phyloP scores from a whole-genome alignment of 2,797 vertebrate species.

The Bucorvus abyssinicus region DNA sequence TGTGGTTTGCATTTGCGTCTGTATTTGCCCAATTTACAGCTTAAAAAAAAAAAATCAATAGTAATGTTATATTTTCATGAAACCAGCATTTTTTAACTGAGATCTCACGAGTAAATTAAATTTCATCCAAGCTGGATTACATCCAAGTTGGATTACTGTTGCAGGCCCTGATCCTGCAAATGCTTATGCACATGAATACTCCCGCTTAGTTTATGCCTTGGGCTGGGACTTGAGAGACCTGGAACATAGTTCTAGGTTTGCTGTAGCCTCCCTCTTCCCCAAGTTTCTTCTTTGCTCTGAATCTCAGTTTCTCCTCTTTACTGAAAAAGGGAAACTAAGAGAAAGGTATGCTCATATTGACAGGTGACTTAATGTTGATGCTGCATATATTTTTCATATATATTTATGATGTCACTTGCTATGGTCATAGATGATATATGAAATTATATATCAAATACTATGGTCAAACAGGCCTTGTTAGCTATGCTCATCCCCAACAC shows the following conservation, averaged over 20 bases:
- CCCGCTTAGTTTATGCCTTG: not conserved
- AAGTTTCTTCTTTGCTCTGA: not conserved
- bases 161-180: not conserved
- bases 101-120: conserved; percentile 67
- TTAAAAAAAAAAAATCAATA: conserved; percentile 62
- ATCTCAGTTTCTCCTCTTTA: not conserved
- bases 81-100: conserved; percentile 61
- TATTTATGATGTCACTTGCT: not conserved
- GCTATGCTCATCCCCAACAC: not conserved
- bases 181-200: not conserved
- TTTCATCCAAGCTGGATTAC: conserved; percentile 50
- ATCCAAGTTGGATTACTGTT: conserved; percentile 44
- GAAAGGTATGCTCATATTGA: not conserved
- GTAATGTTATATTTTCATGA: conserved; percentile 68
- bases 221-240: conserved; percentile 6
- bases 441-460: not conserved
- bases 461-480: not conserved
- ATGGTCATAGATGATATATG: not conserved
- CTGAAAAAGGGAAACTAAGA: not conserved
- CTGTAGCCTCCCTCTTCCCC: not conserved
- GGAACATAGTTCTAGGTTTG: conserved; percentile 50
- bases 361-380: not conserved
- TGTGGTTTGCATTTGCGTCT: conserved; percentile 72
- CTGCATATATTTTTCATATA: not conserved
- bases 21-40: conserved; percentile 67